Conservation (phyloP, 2,113 vertebrate species). For the Propithecus coquereli region DNA sequence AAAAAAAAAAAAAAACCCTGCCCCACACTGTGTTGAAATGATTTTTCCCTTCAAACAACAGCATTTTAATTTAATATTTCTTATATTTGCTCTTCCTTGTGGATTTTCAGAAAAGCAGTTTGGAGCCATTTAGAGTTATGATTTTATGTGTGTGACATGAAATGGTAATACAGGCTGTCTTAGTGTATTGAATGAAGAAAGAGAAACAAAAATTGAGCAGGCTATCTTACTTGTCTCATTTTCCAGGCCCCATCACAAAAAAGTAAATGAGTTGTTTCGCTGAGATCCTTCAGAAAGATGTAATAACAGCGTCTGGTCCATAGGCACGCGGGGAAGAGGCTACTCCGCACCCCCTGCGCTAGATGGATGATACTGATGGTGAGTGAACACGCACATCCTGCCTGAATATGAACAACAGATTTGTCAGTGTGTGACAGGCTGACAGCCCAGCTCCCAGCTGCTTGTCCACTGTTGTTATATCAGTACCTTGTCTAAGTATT, state of each 20-base stretch:
- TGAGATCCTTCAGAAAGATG: slow-evolving; percentile 48
- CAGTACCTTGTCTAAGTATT: slow-evolving; percentile 88
- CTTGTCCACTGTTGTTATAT: slow-evolving; percentile 97
- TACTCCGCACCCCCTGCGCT: slow-evolving; percentile 15
- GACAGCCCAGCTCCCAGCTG: slow-evolving; percentile 95
- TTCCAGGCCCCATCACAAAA: background rate
- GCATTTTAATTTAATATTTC: background rate
- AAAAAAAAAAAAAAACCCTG: too few relatives aligned
- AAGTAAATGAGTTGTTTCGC: slow-evolving; percentile 57
- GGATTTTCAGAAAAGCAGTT: slow-evolving; percentile 49
- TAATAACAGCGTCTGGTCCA: slow-evolving; percentile 37
- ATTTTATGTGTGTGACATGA: slow-evolving; percentile 66
- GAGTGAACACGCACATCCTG: slow-evolving; percentile 82
- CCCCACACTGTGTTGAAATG: background rate
- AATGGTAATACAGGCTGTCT: slow-evolving; percentile 66
- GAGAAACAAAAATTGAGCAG: slow-evolving; percentile 56
- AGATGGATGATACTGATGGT: slow-evolving; percentile 81
- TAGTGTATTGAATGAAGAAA: slow-evolving; percentile 51
- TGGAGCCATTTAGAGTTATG: slow-evolving; percentile 57
- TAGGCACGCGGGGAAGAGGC: background rate
- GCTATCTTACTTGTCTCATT: slow-evolving; percentile 34
- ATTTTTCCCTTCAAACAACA: background rate
- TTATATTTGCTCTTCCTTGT: background rate
- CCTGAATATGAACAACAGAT: slow-evolving; percentile 96
- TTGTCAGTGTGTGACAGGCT: slow-evolving; percentile 96